A percentile compares a stretch with the other conserved stretches of the same genome.
These are phyloP conservation scores for Ptyas mucosa DNA, from an alignment of 2,113 vertebrate species.

Conservation along the genomic window DNA sequence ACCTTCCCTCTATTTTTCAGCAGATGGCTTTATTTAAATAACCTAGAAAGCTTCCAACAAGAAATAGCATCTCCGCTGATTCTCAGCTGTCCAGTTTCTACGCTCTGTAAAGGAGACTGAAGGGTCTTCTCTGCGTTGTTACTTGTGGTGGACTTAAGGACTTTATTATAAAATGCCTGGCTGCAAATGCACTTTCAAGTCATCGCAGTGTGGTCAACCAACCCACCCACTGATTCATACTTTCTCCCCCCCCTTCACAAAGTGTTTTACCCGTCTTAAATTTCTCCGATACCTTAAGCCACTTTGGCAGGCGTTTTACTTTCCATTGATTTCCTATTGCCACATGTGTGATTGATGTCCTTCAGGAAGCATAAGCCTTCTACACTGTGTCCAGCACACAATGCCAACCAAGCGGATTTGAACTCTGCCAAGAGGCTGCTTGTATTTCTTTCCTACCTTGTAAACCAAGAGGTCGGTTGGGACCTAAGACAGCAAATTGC, in stretches of 20 bases:
- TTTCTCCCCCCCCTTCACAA: not conserved
- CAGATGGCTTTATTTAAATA: not conserved
- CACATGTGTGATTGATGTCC: not conserved
- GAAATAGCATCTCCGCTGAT: not conserved
- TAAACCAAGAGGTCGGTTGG: conserved; percentile 7
- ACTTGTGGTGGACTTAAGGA: not conserved
- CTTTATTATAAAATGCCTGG: not conserved
- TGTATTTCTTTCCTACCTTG: conserved; percentile 8
- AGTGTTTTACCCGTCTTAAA: not conserved
- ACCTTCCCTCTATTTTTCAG: not conserved
- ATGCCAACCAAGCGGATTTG: not conserved
- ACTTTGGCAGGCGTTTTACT: not conserved
- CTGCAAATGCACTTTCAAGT: not conserved
- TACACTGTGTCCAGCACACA: not conserved
- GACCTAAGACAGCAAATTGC: conserved; percentile 13
- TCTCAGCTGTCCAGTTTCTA: not conserved
- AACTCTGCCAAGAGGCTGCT: not conserved
- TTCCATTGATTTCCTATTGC: conserved; percentile 12
- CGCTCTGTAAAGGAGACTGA: not conserved
- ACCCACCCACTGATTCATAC: not conserved
- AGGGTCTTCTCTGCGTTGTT: not conserved
- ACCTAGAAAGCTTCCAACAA: not conserved
- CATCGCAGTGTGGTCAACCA: not conserved
- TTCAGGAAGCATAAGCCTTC: not conserved
- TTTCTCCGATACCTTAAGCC: not conserved